A percentile compares a stretch with the other conserved stretches of the same genome.
phyloP scores from a whole-genome alignment of 2,797 vertebrate species.

The Sebastes taczanowskii region DNA sequence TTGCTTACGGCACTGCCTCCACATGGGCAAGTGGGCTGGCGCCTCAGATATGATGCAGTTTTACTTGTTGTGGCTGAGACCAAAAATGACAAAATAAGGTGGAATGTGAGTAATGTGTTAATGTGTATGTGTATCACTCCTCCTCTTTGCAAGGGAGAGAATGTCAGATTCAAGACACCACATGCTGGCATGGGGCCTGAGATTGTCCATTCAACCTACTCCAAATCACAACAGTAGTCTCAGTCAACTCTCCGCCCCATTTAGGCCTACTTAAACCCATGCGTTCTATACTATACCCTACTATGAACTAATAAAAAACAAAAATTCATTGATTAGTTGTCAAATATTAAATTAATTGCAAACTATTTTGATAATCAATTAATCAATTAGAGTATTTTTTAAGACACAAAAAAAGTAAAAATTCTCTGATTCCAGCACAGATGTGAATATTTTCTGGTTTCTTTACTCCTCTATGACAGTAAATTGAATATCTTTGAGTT shows the following conservation, averaged over 20 bases:
- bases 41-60: slow-evolving; percentile 9
- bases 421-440: too few species aligned
- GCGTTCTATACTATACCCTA: not conserved
- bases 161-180: slow-evolving; percentile 61
- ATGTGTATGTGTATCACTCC: slow-evolving; percentile 4
- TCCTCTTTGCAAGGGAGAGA: slow-evolving; percentile 3
- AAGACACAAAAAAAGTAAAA: too few species aligned
- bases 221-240: slow-evolving; percentile 43
- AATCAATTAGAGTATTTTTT: too few species aligned
- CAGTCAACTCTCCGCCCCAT: slow-evolving; percentile 25
- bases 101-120: slow-evolving; percentile 6
- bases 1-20: not conserved
- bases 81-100: not conserved
- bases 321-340: too few species aligned
- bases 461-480: too few species aligned
- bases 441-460: not conserved
- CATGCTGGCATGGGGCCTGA: slow-evolving; percentile 49
- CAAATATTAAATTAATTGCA: too few species aligned
- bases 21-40: slow-evolving; percentile 17
- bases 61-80: slow-evolving; percentile 1
- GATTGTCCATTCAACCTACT: slow-evolving; percentile 60
- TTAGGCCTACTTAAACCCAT: not conserved
- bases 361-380: too few species aligned
- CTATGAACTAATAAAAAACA: not conserved
- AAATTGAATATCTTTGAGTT: too few species aligned